These are phyloP conservation scores for Zaprionus nigranus DNA, from an alignment of 1,140 invertebrate species.

Conservation along the genomic window DNA sequence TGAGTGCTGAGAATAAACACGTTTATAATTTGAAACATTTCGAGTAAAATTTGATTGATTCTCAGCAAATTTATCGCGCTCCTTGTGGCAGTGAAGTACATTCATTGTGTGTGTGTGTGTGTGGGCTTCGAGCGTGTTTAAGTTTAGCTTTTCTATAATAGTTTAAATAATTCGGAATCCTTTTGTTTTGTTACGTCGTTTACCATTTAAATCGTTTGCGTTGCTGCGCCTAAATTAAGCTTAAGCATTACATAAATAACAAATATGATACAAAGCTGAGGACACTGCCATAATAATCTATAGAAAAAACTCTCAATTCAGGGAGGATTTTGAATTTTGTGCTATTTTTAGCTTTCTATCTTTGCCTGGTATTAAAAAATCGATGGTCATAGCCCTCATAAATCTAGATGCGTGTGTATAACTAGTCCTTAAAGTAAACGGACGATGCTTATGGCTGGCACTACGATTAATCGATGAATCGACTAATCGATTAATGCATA, in stretches of 20 bases:
- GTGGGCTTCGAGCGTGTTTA: slow-evolving; percentile 19
- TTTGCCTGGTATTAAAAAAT: background rate
- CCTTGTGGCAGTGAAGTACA: slow-evolving; percentile 36
- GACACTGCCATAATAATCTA: background rate
- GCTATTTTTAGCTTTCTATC: background rate
- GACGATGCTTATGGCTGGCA: background rate
- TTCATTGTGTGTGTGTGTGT: background rate
- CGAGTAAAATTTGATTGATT: slow-evolving; percentile 10
- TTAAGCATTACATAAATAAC: slow-evolving; percentile 47
- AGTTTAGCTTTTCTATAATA: background rate
- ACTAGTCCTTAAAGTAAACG: slow-evolving; percentile 27
- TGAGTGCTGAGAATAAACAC: slow-evolving; percentile 1
- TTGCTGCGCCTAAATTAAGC: background rate
- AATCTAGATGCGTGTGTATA: slow-evolving; percentile 15
- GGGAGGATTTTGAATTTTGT: background rate
- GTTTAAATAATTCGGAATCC: slow-evolving; percentile 32
- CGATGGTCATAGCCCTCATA: slow-evolving; percentile 16
- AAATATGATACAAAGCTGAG: slow-evolving; percentile 45
- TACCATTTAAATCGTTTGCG: background rate
- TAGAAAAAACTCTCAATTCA: background rate
- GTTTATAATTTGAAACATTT: slow-evolving; percentile 6
- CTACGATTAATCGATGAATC: background rate
- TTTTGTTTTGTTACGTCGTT: slow-evolving; percentile 3
- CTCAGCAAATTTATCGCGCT: background rate
- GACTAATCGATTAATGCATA: background rate